Evolutionary conservation across 2,113 vertebrate species (phyloP).

Genomic region (Sphaerodactylus townsendi): DNA sequence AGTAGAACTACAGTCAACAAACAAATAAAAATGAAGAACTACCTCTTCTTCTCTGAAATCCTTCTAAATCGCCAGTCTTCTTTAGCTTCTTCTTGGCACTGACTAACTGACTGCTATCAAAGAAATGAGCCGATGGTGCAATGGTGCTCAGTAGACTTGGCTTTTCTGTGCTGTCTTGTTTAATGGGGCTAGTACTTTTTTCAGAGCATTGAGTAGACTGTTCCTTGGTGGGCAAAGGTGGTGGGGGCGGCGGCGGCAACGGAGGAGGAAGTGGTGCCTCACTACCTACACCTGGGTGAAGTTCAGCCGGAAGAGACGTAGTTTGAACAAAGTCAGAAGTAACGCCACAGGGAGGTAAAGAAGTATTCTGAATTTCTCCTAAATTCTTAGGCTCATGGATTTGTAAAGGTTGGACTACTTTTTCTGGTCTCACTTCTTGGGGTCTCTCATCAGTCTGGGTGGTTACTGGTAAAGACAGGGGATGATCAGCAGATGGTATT

Average conservation of each 20-base stretch:
- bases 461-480: constrained; percentile 74
- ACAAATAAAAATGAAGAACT: constrained; percentile 20
- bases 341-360: constrained; percentile 73
- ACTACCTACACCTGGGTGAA: constrained; percentile 62
- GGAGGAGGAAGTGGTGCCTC: constrained; percentile 58
- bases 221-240: constrained; percentile 70
- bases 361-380: constrained; percentile 72
- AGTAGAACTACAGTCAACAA: neutral
- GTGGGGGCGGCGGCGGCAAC: constrained; percentile 61
- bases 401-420: constrained; percentile 49
- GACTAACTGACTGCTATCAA: constrained; percentile 93
- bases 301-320: constrained; percentile 65
- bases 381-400: constrained; percentile 60
- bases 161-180: constrained; percentile 69
- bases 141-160: constrained; percentile 68
- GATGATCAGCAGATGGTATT: constrained; percentile 52
- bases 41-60: constrained; percentile 92
- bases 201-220: constrained; percentile 63
- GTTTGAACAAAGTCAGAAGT: constrained; percentile 62
- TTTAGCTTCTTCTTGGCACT: constrained; percentile 93
- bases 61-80: constrained; percentile 88
- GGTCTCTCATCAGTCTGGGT: constrained; percentile 73
- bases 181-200: constrained; percentile 56
- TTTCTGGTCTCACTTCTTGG: constrained; percentile 64
- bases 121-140: constrained; percentile 82